Conservation (phyloP, 2,888 invertebrate genomes). For the Drosophila aldrichi region DNA sequence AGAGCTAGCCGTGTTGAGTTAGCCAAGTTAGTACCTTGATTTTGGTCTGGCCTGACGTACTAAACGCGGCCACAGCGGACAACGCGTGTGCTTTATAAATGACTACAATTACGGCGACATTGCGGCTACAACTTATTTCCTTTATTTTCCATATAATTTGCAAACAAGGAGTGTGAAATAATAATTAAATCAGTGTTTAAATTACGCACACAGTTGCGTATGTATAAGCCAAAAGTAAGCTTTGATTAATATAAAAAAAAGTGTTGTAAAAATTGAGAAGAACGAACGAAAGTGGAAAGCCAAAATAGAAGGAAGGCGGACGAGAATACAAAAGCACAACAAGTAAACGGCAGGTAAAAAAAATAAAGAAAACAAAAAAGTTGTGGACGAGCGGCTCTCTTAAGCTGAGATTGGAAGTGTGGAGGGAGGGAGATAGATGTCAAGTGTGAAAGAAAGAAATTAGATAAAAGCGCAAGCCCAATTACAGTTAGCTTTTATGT, state of each 20-base stretch:
- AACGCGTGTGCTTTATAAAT: slow-evolving; percentile 64
- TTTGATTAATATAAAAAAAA: slow-evolving; percentile 34
- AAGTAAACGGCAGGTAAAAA: slow-evolving; percentile 66
- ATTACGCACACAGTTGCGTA: slow-evolving; percentile 9
- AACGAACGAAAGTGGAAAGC: slow-evolving; percentile 61
- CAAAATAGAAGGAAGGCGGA: slow-evolving; percentile 58
- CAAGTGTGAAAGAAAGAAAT: slow-evolving; percentile 60
- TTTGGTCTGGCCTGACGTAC: slow-evolving; percentile 67
- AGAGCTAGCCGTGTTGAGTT: slow-evolving; percentile 62
- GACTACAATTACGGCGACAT: slow-evolving; percentile 47
- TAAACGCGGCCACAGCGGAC: slow-evolving; percentile 66
- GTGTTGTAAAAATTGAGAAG: slow-evolving; percentile 71
- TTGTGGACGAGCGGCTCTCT: slow-evolving; percentile 34
- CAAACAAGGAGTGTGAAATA: slow-evolving; percentile 27
- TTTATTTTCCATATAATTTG: slow-evolving; percentile 43
- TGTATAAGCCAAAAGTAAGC: slow-evolving; percentile 17
- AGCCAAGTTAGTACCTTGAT: slow-evolving; percentile 71
- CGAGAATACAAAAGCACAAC: slow-evolving; percentile 57
- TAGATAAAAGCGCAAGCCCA: slow-evolving; percentile 45
- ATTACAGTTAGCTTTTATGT: slow-evolving; percentile 71
- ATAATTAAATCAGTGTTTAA: slow-evolving; percentile 25
- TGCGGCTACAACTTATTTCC: slow-evolving; percentile 53
- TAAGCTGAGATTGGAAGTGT: slow-evolving; percentile 48
- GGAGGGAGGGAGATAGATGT: slow-evolving; percentile 46
- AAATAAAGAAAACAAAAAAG: slow-evolving; percentile 23